These are phyloP conservation scores for Calameuta filiformis DNA, from an alignment of 2,888 invertebrate species.

Conservation along the genomic window DNA sequence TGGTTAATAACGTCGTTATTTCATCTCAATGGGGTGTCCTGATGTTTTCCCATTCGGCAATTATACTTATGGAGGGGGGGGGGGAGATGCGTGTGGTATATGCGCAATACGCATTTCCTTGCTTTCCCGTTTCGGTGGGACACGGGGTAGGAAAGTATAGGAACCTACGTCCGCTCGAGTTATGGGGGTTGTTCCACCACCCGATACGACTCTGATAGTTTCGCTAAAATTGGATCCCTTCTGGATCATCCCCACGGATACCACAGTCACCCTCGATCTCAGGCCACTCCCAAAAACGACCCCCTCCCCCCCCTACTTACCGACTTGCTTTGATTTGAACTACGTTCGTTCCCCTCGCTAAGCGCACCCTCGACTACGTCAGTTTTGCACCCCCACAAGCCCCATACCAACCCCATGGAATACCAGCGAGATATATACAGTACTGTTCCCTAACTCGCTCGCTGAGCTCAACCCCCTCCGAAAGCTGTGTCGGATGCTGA, in stretches of 20 bases:
- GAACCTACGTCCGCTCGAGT: neutral
- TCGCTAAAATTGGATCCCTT: neutral
- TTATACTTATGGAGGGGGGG: neutral
- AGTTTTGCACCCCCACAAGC: conserved; percentile 42
- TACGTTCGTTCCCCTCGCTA: conserved; percentile 39
- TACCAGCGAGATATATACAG: conserved; percentile 27
- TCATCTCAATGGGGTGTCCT: neutral
- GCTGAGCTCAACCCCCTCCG: conserved; percentile 35
- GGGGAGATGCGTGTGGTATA: neutral
- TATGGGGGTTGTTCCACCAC: neutral
- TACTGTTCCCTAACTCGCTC: conserved; percentile 41
- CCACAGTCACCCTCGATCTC: neutral
- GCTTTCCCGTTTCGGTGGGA: neutral
- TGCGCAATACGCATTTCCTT: neutral
- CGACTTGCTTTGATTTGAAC: neutral
- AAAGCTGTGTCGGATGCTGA: conserved; percentile 37
- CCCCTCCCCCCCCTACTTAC: neutral
- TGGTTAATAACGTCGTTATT: too few relatives aligned
- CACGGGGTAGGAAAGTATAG: neutral
- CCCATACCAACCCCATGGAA: conserved; percentile 34
- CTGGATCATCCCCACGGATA: neutral
- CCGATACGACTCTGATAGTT: neutral
- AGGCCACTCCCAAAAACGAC: neutral
- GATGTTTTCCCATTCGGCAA: conserved; percentile 1
- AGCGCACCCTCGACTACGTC: conserved; percentile 34